A percentile compares a stretch with the other conserved stretches of the same genome.
phyloP scores from a whole-genome alignment of 2,888 invertebrate species.

The Alloscopus bannaensis region DNA sequence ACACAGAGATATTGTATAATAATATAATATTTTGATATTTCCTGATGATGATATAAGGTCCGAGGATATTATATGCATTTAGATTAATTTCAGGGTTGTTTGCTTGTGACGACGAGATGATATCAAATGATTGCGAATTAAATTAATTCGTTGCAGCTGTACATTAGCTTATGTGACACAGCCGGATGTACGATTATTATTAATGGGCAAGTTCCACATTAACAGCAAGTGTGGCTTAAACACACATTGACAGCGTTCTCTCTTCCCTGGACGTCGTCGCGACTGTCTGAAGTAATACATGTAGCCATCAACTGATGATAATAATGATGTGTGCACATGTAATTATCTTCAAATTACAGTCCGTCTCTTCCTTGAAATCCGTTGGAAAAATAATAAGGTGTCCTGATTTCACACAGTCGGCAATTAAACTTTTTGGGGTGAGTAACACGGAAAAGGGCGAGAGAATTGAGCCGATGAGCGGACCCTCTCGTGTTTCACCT shows the following conservation, averaged over 20 bases:
- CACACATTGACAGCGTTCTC: background rate
- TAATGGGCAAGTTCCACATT: background rate
- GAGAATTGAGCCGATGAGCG: too few species aligned
- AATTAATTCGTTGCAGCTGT: conserved; percentile 9
- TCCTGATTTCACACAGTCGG: too few species aligned
- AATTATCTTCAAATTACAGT: too few species aligned
- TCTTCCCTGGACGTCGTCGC: background rate
- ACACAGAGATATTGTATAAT: background rate
- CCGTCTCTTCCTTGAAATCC: too few species aligned
- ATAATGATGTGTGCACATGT: background rate
- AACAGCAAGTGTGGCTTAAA: background rate
- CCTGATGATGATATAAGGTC: too few species aligned
- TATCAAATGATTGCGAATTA: background rate
- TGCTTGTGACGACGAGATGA: background rate
- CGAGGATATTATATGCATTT: too few species aligned
- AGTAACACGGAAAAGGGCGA: too few species aligned
- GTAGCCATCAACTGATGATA: background rate
- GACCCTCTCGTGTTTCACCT: too few species aligned
- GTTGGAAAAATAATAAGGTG: too few species aligned
- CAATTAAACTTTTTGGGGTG: too few species aligned
- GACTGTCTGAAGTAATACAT: background rate
- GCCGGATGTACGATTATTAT: background rate
- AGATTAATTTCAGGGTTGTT: background rate
- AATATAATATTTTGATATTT: background rate
- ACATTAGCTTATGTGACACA: too few species aligned